These are phyloP conservation scores for Harpalus rubripes DNA, from an alignment of 2,888 invertebrate genomes.

Conservation along the genomic window DNA sequence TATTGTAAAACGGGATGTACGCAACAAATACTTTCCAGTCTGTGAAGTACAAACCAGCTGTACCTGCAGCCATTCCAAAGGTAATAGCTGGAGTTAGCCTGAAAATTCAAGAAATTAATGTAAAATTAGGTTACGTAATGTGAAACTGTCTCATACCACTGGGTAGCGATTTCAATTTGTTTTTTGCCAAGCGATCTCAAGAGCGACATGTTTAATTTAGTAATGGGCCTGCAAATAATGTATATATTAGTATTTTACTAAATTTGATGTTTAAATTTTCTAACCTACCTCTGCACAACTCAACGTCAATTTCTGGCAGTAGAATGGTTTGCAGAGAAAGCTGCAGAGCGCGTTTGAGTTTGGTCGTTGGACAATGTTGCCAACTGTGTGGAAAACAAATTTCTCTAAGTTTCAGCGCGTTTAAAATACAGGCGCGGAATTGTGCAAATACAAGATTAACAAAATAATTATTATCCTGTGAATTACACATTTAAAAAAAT, in stretches of 20 bases:
- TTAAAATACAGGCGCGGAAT: neutral
- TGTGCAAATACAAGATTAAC: neutral
- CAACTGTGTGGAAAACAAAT: conserved; percentile 34
- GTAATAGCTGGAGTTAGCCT: conserved; percentile 46
- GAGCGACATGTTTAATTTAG: conserved; percentile 21
- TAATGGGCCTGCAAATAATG: neutral
- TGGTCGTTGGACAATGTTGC: neutral
- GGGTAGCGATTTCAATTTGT: conserved; percentile 51
- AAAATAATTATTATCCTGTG: no score
- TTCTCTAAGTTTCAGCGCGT: neutral
- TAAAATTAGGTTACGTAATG: conserved; percentile 53
- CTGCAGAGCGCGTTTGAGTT: neutral
- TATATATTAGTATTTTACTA: neutral
- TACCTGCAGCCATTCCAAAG: conserved; percentile 49
- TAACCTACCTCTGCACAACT: conserved; percentile 22
- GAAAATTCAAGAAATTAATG: conserved; percentile 12
- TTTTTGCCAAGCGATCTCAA: conserved; percentile 48
- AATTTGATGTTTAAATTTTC: conserved; percentile 2
- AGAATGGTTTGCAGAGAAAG: neutral
- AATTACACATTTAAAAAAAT: no score
- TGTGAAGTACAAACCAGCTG: conserved; percentile 52
- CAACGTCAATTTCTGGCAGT: neutral
- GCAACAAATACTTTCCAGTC: conserved; percentile 59
- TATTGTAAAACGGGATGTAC: conserved; percentile 58
- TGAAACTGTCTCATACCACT: conserved; percentile 20